Conservation (phyloP, 2,797 vertebrate genomes). For the Sciurus carolinensis region DNA sequence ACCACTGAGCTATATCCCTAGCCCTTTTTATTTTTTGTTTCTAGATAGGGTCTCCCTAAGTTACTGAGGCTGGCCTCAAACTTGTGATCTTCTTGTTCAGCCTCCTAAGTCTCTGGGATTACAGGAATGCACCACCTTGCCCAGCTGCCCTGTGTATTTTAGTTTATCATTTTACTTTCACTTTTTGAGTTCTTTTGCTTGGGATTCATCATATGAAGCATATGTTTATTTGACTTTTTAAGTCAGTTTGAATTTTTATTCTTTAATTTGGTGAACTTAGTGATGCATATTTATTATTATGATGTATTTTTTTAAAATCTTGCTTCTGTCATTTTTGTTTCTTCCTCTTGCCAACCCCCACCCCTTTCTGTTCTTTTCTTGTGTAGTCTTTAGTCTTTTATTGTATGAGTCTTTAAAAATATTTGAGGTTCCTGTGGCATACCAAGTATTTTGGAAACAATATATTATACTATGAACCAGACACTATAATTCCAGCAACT, state of each 20-base stretch:
- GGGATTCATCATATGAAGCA: neutral
- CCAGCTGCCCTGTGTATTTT: neutral
- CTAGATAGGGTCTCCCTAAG: too few relatives aligned
- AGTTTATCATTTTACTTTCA: neutral
- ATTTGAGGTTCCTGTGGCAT: neutral
- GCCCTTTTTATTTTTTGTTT: too few relatives aligned
- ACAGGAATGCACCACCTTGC: too few relatives aligned
- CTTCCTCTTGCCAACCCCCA: neutral
- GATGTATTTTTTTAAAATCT: neutral
- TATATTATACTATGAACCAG: neutral
- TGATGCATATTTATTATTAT: neutral
- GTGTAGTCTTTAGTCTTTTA: neutral
- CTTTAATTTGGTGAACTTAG: neutral
- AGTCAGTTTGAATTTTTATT: constrained; percentile 32
- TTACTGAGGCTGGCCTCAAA: too few relatives aligned
- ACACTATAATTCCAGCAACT: too few relatives aligned
- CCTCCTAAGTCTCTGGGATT: too few relatives aligned
- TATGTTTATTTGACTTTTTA: constrained; percentile 39
- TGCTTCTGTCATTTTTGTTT: neutral
- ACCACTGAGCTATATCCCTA: neutral
- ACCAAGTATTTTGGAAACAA: constrained; percentile 11
- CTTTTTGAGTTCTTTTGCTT: constrained; percentile 39
- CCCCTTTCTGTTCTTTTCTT: neutral
- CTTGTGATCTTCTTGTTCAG: too few relatives aligned
- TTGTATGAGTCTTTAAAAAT: neutral